These are phyloP conservation scores for Cuniculus paca DNA, from an alignment of 2,797 vertebrate genomes.

Conservation along the genomic window DNA sequence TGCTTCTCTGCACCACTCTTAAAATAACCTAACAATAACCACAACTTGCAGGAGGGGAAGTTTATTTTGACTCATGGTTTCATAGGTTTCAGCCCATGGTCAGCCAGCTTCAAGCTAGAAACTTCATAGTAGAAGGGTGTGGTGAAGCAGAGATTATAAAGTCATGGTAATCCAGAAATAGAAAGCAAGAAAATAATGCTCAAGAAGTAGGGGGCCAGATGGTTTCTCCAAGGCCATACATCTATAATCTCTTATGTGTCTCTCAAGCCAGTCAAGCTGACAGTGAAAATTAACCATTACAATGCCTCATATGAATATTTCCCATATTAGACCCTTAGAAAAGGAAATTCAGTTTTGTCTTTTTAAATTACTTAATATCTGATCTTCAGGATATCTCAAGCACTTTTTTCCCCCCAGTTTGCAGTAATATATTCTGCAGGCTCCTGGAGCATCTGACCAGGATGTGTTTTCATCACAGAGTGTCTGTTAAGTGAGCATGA, in stretches of 20 bases:
- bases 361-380: not conserved
- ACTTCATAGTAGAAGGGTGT: not conserved
- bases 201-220: not conserved
- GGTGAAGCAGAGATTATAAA: not conserved
- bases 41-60: not conserved
- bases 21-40: too few species aligned
- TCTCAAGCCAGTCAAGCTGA: not conserved
- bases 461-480: not conserved
- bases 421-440: not conserved
- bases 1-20: too few species aligned
- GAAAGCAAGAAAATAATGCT: too few species aligned
- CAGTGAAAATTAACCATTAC: not conserved
- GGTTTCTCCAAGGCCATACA: too few species aligned
- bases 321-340: not conserved
- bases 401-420: not conserved
- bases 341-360: not conserved
- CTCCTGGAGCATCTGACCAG: not conserved
- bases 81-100: too few species aligned
- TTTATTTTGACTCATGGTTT: not conserved
- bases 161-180: not conserved
- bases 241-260: not conserved
- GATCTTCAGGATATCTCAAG: not conserved
- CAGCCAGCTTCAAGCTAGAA: not conserved
- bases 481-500: fast-evolving
- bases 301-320: not conserved